Evolutionary conservation across 1,140 invertebrate species (phyloP).

Genomic region (Bombus consobrinus): DNA sequence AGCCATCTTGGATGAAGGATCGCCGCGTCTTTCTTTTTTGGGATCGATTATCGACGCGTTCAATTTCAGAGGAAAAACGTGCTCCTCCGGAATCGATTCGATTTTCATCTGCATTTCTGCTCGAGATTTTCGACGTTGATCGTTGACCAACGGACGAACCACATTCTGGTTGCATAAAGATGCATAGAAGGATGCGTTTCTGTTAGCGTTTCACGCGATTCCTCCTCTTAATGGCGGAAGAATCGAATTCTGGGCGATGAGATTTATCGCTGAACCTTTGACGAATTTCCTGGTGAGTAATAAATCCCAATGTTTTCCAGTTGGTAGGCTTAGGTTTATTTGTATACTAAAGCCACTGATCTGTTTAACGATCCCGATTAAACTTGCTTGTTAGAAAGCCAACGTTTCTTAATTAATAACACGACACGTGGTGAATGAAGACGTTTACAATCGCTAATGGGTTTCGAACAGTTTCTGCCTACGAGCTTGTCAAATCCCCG

Average conservation of each 20-base stretch:
- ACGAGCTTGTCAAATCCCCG: not conserved
- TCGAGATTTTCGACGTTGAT: not conserved
- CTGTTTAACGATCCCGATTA: not conserved
- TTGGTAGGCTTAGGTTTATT: no score
- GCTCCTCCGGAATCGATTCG: not conserved
- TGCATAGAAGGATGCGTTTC: not conserved
- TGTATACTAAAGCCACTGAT: not conserved
- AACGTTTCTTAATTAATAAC: slow-evolving; percentile 13
- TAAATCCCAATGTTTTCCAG: not conserved
- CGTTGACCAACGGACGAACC: not conserved
- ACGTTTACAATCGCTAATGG: not conserved
- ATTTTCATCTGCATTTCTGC: not conserved
- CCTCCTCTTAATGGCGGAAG: not conserved
- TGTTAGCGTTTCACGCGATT: not conserved
- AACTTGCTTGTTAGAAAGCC: not conserved
- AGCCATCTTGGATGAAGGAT: slow-evolving; percentile 68
- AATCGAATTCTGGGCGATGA: not conserved
- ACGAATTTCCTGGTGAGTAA: slow-evolving; percentile 17
- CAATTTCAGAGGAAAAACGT: not conserved
- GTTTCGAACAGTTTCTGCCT: not conserved
- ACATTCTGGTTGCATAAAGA: no score
- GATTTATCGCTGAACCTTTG: not conserved
- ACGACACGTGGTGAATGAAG: slow-evolving; percentile 7
- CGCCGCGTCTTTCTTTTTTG: slow-evolving; percentile 16
- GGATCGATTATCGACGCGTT: not conserved